These are phyloP conservation scores for Leucoraja erinaceus DNA, from an alignment of 2,113 vertebrate species.

Conservation along the genomic window DNA sequence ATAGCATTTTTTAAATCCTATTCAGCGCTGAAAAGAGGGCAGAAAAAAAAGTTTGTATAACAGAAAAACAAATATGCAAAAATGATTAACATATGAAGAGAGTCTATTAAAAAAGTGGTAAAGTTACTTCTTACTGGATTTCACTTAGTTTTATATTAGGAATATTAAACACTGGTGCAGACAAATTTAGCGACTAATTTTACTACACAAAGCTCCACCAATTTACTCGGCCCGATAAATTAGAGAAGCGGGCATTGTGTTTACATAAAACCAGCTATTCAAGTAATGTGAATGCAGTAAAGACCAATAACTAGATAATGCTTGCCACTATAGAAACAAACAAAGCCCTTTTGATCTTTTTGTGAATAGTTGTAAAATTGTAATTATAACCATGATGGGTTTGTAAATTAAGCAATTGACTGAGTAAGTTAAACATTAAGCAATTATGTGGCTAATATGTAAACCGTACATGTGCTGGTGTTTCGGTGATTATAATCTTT, in stretches of 20 bases:
- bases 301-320: neutral
- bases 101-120: too few relatives aligned
- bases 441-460: too few relatives aligned
- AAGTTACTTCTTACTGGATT: neutral
- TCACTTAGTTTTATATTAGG: neutral
- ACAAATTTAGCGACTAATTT: neutral
- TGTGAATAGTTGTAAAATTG: too few relatives aligned
- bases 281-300: neutral
- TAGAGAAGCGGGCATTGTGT: neutral
- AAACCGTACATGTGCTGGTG: too few relatives aligned
- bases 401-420: too few relatives aligned
- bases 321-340: too few relatives aligned
- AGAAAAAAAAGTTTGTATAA: neutral
- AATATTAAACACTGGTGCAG: too few relatives aligned
- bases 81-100: neutral
- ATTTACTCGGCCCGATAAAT: neutral
- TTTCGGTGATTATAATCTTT: too few relatives aligned
- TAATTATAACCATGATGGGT: too few relatives aligned
- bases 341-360: too few relatives aligned
- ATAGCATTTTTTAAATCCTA: neutral
- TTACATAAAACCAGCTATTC: neutral
- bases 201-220: neutral
- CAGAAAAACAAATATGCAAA: neutral
- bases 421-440: too few relatives aligned
- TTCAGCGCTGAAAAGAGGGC: neutral